These are phyloP conservation scores for Etheostoma cragini DNA, from an alignment of 2,113 vertebrate species.

Conservation along the genomic window DNA sequence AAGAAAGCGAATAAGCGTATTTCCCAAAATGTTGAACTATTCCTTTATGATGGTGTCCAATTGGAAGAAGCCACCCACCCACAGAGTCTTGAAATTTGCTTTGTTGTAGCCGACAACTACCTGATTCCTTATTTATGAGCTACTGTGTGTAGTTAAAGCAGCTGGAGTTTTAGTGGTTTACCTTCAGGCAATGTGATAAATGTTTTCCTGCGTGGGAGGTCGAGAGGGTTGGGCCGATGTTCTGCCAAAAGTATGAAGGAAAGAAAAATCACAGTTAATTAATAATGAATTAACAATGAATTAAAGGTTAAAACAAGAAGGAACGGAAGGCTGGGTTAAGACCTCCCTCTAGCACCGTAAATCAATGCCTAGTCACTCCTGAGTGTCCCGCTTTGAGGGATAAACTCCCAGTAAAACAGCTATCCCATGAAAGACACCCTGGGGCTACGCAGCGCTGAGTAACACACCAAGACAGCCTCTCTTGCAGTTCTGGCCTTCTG, in stretches of 20 bases:
- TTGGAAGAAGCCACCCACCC: not conserved
- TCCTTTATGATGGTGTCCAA: not conserved
- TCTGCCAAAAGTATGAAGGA: not conserved
- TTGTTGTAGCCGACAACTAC: not conserved
- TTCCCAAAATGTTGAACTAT: not conserved
- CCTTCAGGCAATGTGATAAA: constrained; percentile 46
- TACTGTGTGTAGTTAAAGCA: constrained; percentile 29
- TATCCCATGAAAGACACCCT: constrained; percentile 36
- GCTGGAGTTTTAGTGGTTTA: constrained; percentile 35
- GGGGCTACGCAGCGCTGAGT: constrained; percentile 28
- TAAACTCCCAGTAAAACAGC: constrained; percentile 32
- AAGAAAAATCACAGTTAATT: constrained; percentile 1
- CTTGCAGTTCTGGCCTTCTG: constrained; percentile 19
- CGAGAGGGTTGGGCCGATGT: constrained; percentile 1
- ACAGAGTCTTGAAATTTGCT: not conserved
- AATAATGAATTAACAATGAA: constrained; percentile 10
- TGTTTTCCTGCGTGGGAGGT: constrained; percentile 54
- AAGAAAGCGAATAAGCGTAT: not conserved
- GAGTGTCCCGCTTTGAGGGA: constrained; percentile 28
- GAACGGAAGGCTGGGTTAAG: not conserved
- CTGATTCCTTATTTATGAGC: constrained; percentile 26
- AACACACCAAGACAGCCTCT: constrained; percentile 13
- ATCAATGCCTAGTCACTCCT: constrained; percentile 26
- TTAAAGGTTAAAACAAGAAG: not conserved
- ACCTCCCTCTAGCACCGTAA: constrained; percentile 16